Percentiles rank a stretch among this genome's conserved stretches.
phyloP scores from a whole-genome alignment of 2,797 vertebrate genomes.

The Tauraco hartlaubi region DNA sequence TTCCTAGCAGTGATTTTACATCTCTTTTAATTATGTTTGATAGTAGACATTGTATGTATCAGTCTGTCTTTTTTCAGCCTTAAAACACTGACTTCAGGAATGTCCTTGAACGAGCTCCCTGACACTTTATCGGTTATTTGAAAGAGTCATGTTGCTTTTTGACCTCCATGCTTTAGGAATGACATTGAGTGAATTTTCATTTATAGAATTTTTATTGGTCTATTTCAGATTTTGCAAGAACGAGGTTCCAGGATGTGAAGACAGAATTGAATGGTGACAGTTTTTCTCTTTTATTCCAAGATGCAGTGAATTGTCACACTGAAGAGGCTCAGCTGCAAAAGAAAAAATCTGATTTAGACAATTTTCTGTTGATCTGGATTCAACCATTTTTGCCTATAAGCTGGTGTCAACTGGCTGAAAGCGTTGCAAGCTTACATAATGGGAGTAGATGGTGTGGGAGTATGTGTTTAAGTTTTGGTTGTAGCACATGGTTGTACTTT shows the following conservation, averaged over 20 bases:
- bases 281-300: constrained; percentile 61
- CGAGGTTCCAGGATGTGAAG: constrained; percentile 96
- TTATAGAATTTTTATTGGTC: constrained; percentile 30
- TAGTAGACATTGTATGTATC: background rate
- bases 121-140: background rate
- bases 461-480: constrained; percentile 49
- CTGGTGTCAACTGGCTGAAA: constrained; percentile 55
- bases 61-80: background rate
- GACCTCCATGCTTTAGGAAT: background rate
- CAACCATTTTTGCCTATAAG: constrained; percentile 70
- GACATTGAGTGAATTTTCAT: background rate
- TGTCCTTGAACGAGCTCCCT: background rate
- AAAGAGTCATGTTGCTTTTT: background rate
- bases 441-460: constrained; percentile 33
- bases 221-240: constrained; percentile 97
- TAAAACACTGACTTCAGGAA: background rate
- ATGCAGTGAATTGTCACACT: constrained; percentile 66
- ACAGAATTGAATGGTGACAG: constrained; percentile 74
- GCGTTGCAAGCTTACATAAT: constrained; percentile 25
- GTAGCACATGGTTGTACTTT: constrained; percentile 45
- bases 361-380: constrained; percentile 76
- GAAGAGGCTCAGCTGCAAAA: constrained; percentile 65
- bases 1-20: background rate
- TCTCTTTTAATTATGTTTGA: background rate
- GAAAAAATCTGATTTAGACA: constrained; percentile 77